Evolutionary conservation across 2,888 invertebrate species (phyloP), one percentile per base, ranked within the genome.

Genomic region (Hypena proboscidalis): DNA sequence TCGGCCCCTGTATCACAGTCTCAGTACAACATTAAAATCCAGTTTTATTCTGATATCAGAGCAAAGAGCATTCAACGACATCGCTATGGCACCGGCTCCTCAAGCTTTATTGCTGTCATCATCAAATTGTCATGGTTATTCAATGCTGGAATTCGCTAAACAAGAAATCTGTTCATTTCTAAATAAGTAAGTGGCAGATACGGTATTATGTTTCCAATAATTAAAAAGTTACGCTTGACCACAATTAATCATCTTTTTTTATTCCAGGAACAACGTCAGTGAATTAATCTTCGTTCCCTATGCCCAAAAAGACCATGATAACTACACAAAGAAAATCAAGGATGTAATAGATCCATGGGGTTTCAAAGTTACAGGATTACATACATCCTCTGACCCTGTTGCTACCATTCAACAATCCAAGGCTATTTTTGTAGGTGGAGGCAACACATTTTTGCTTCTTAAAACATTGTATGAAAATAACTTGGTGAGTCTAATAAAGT

Each of bases 401-500:
- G 75, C 85, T 38, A 94, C 94, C 10, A 83, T 95, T 0, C 79
- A 87, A 33, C 76, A 85, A 11, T 94, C 95, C 0, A 90, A 95
- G 80, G 94, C 95, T 15, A 93, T 96, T 58, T 96, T 95, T 78
- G 82, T 96, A 20, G 96, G 96, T 4, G 96, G 96, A 31, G 96
- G 96, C 27, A 97, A 97, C 73, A 96, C 96, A 11, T 97, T 96
- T 78, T 86, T 94, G 9, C 88, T 97, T 10, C 76, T 96, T 13
- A 95, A 94, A 75, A 88, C 91, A 0, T 80, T 96, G 3, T 95
- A 96, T 74, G 94, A 95, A 14, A 83, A 93, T 22, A 84, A 94
- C 40, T 81, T 96, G 25, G 80, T 96, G 1, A 87, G 92, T 17
- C 66, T 92, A 1, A 95, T 97, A 52, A 89, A 91, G 34, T 88